These are phyloP conservation scores for Fragum whitleyi DNA, from an alignment of 2,888 invertebrate species.

Conservation along the genomic window DNA sequence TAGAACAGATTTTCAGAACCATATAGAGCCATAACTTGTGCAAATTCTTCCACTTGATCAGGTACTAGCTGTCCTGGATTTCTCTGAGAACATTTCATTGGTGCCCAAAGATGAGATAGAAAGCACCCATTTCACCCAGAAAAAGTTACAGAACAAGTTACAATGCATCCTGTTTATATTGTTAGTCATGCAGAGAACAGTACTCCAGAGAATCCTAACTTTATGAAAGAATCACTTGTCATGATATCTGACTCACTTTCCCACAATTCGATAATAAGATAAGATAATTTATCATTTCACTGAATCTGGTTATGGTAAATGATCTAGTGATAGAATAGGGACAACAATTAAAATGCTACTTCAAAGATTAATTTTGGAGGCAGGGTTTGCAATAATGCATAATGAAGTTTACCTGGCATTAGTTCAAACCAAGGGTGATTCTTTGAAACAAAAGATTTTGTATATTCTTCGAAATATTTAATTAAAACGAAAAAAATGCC, in stretches of 20 bases:
- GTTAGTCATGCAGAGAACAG: conserved; percentile 14
- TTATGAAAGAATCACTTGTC: conserved; percentile 2
- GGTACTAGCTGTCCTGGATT: not conserved
- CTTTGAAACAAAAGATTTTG: not conserved
- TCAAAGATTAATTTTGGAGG: conserved; percentile 37
- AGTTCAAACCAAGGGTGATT: conserved; percentile 2
- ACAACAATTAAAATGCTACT: conserved; percentile 36
- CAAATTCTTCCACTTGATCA: conserved; percentile 3
- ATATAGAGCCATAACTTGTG: not conserved
- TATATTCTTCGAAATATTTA: not conserved
- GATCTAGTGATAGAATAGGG: conserved; percentile 37
- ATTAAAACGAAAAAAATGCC: no score
- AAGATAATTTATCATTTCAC: conserved; percentile 42
- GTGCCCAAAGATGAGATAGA: not conserved
- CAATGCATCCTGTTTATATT: not conserved
- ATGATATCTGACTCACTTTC: not conserved
- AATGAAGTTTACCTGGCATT: conserved; percentile 37
- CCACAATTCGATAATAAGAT: not conserved
- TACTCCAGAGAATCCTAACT: not conserved
- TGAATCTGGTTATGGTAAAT: conserved; percentile 43
- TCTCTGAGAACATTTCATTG: not conserved
- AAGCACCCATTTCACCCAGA: not conserved
- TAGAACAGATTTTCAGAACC: not conserved
- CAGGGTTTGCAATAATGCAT: conserved; percentile 47
- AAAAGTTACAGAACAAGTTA: no score